phyloP scores from a whole-genome alignment of 1,140 invertebrate genomes.

The Drosophila punjabiensis region DNA sequence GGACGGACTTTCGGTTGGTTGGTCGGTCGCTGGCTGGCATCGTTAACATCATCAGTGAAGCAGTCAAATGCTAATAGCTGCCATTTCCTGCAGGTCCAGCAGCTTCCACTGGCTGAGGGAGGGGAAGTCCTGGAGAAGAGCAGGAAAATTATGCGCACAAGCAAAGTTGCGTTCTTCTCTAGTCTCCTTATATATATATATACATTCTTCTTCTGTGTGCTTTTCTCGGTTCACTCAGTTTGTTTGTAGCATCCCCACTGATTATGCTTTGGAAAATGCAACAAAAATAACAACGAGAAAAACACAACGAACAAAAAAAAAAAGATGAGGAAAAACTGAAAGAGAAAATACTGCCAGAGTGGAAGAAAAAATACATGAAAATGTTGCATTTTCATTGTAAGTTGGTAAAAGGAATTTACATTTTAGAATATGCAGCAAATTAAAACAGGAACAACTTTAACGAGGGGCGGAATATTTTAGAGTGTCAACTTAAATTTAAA shows the following conservation, averaged over 20 bases:
- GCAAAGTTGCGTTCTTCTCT: conserved; percentile 60
- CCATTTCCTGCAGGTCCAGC: conserved; percentile 80
- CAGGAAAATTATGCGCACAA: conserved; percentile 81
- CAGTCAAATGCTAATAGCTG: conserved; percentile 83
- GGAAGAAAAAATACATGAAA: conserved; percentile 41
- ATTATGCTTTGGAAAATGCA: conserved; percentile 52
- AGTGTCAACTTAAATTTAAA: conserved; percentile 15
- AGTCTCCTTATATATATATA: conserved; percentile 12
- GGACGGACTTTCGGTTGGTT: conserved; percentile 39
- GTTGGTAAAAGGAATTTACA: conserved; percentile 55
- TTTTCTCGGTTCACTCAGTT: conserved; percentile 52
- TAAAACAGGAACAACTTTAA: conserved; percentile 69
- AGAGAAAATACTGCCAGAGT: conserved; percentile 31
- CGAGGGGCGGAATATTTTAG: conserved; percentile 28
- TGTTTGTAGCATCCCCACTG: conserved; percentile 60
- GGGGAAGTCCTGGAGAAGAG: conserved; percentile 17
- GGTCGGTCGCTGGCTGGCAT: conserved; percentile 58
- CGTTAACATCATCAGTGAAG: conserved; percentile 82
- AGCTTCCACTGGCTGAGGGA: background rate
- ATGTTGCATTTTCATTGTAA: conserved; percentile 71
- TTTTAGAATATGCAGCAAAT: conserved; percentile 80
- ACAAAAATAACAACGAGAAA: background rate
- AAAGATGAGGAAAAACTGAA: conserved; percentile 12
- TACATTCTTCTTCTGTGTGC: conserved; percentile 30
- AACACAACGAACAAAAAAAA: background rate